Conservation (phyloP, 2,888 invertebrate genomes). For the Oscheius sp. region DNA sequence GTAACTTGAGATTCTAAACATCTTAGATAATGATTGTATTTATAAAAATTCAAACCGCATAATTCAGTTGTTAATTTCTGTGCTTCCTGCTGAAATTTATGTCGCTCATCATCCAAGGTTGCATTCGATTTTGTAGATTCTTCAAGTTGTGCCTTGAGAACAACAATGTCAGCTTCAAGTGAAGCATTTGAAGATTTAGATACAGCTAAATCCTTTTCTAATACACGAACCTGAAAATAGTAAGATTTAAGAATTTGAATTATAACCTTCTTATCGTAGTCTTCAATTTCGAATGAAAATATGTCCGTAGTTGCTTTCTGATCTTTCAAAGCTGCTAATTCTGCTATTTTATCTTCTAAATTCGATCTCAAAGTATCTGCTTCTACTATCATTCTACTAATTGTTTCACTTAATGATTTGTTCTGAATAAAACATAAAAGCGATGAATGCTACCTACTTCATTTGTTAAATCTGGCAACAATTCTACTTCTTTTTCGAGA, state of each 20-base stretch:
- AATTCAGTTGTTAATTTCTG: conserved; percentile 10
- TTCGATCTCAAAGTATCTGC: conserved; percentile 1
- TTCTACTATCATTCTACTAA: neutral
- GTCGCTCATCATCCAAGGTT: neutral
- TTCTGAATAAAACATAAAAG: conserved; percentile 3
- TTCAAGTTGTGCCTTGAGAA: neutral
- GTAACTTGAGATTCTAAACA: conserved; percentile 6
- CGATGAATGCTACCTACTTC: neutral
- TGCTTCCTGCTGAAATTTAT: conserved; percentile 6
- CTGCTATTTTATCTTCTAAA: conserved; percentile 21
- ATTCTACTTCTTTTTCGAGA: conserved; percentile 16
- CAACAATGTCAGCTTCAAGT: conserved; percentile 8
- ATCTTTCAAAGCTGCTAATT: conserved; percentile 22
- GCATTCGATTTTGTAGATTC: neutral
- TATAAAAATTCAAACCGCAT: neutral
- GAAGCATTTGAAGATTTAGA: neutral
- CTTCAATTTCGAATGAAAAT: conserved; percentile 46
- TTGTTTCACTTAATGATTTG: no score
- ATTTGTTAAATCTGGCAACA: neutral
- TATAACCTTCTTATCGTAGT: conserved; percentile 49
- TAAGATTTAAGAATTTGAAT: neutral
- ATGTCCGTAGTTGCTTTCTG: conserved; percentile 32
- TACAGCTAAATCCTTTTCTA: conserved; percentile 23
- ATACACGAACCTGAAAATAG: conserved; percentile 18
- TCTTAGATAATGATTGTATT: no score